Base-by-base conservation (phyloP, 2,888 invertebrate species). In the Lochmaea capreae region DNA sequence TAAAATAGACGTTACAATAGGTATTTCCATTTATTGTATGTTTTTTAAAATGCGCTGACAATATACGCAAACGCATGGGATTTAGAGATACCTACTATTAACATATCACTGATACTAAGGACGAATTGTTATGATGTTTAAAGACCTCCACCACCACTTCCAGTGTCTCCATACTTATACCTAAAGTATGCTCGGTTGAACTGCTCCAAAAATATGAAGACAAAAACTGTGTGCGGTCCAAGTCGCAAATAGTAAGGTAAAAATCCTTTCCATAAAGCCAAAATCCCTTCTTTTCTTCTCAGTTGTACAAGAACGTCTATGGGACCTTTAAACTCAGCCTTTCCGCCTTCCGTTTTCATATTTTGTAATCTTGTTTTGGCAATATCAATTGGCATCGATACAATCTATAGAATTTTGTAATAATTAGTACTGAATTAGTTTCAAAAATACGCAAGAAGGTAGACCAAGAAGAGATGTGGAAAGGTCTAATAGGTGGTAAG, bases 331-430 rank as follows among this genome's bases (percentile, higher is more conserved):
- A 94, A 97, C 86, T 99, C 98, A 1, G 97, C 94, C 85, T 93
- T 94, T 14, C 97, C 97, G 86, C 95, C 90, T 59, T 95, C 89
- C 0, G 89, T 93, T 86, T 94, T 95, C 92, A 99, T 99, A 86
- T 97, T 99, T 89, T 99, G 99, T 83, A 99, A 97, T 61, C 72
- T 95, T 2, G 99, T 99, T 89, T 99, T 99, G 70, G 97, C 98
- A 86, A 99, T 99, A 88, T 99, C 99, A 14, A 99, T 96, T 0
- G 99, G 99, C 97, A 99, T 97, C 0, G 98, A 98, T 9, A 97
- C 97, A 66, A 95, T 92, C n/a, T 59, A 33, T 6, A 33, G 8
- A 33, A 33, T 33, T 33, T 33, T 6, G 8, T 33, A 5, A 33
- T 33, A 33, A 8, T 33, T 33, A 33, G 33, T 33, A 33, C 33